These are phyloP conservation scores for Pelagia noctiluca DNA, from an alignment of 30 jellyfish, hydroid and myxozoan genomes.

Conservation along the genomic window DNA sequence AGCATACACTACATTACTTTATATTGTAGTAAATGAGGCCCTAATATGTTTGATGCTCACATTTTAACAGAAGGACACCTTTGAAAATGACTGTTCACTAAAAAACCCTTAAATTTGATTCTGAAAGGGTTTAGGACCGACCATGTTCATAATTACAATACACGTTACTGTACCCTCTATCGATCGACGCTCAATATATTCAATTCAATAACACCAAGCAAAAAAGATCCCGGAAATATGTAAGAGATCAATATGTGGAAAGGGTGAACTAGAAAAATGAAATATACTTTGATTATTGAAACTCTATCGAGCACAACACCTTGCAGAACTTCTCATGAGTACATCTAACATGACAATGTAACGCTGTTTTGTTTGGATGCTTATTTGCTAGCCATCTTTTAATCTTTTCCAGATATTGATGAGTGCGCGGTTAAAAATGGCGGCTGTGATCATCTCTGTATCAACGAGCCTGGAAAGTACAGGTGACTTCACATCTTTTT, in stretches of 20 bases:
- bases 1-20: neutral
- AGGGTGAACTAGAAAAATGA: too few species aligned
- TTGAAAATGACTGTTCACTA: neutral
- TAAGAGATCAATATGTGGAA: too few species aligned
- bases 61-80: neutral
- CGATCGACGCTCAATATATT: too few species aligned
- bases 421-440: constrained; percentile 46
- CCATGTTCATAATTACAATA: too few species aligned
- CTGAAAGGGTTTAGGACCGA: too few species aligned
- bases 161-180: too few species aligned
- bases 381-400: neutral
- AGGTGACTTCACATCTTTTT: neutral
- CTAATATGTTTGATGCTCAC: neutral
- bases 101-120: too few species aligned
- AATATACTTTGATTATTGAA: neutral
- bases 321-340: neutral
- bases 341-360: neutral
- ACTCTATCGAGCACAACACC: neutral
- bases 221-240: too few species aligned
- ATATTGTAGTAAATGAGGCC: too few species aligned
- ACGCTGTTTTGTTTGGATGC: neutral
- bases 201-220: too few species aligned
- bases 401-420: constrained; percentile 48
- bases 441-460: constrained; percentile 64
- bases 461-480: constrained; percentile 54